Evolutionary conservation across 2,888 invertebrate species (phyloP), one percentile per base, ranked within the genome.

Genomic region (Lasioglossum calceatum): DNA sequence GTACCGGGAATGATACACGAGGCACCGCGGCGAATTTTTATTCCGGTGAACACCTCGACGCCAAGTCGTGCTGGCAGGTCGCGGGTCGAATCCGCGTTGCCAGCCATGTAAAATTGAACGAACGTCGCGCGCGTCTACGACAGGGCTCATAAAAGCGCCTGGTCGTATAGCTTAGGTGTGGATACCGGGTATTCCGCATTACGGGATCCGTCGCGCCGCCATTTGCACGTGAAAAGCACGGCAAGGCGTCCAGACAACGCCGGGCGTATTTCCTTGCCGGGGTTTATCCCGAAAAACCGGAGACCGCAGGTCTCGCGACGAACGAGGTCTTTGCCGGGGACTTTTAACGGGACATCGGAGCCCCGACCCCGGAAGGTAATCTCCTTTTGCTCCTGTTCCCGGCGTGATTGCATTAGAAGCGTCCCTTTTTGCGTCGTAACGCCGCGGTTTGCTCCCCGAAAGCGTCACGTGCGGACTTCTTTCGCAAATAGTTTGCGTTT

Each of bases 21-120:
- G 83, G 74, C 87, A 71, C 70, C 39, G 42, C n/a, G 32, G 87
- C 82, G 89, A 91, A 92, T 92, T 92, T 92, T 92, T 89, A 92
- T 88, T 87, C 85, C 82, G 39, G 27, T 47, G 81, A 78, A 70
- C 70, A 73, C 71, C 50, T 77, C 76, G 72, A 78, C 76, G 42
- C 27, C 44, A 7, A 71, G 76, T 36, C 67, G 78, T 32, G 32
- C 10, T 74, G 86, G 79, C 74, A 70, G 74, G 36, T 58, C 42
- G 12, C 47, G 50, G 79, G 67, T 64, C 16, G 80, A 76, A 84
- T 84, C 79, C 79, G 79, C 75, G 70, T 36, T 7, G 32, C 78
- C 50, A 79, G 73, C 47, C 82, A 82, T 75, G 82, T 77, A 81
- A 78, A 79, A 50, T 82, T 79, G 87, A 86, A 84, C 82, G 88